Conservation (phyloP, 35 echinoderm and acorn worm species). For the Heliocidaris tuberculata region DNA sequence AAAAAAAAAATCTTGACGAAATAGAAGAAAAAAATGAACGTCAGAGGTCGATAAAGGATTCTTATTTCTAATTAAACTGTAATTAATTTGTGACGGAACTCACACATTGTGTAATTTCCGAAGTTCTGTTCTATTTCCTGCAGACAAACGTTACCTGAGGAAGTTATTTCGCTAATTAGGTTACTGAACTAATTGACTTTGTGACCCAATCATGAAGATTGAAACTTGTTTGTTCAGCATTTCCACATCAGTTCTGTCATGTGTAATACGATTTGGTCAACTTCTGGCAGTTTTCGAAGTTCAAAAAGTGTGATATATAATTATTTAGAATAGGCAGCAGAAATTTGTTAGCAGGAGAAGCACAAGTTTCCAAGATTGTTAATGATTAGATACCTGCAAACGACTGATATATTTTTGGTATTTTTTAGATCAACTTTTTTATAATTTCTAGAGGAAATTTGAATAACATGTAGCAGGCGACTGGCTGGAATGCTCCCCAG, state of each 20-base stretch:
- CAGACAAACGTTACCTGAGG: background rate
- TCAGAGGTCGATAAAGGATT: background rate
- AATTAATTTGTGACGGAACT: background rate
- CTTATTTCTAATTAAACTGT: background rate
- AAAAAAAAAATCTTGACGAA: background rate
- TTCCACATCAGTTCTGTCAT: background rate
- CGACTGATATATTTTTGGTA: too few relatives aligned
- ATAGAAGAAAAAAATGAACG: background rate
- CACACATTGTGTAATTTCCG: background rate
- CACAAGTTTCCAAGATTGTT: too few relatives aligned
- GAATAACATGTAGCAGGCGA: too few relatives aligned
- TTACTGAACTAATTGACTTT: background rate
- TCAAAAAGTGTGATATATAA: too few relatives aligned
- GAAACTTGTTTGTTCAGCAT: background rate
- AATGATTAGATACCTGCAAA: too few relatives aligned
- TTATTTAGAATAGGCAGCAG: too few relatives aligned
- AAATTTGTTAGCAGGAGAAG: too few relatives aligned
- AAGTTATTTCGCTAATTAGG: background rate
- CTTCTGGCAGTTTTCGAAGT: too few relatives aligned
- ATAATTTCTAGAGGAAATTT: too few relatives aligned
- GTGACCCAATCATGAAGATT: background rate
- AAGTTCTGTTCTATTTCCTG: background rate
- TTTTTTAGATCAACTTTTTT: too few relatives aligned
- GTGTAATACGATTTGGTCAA: too few relatives aligned
- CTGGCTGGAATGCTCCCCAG: too few relatives aligned